These are phyloP conservation scores for Colistium nudipinnis DNA, from an alignment of 2,113 vertebrate species.

Conservation along the genomic window DNA sequence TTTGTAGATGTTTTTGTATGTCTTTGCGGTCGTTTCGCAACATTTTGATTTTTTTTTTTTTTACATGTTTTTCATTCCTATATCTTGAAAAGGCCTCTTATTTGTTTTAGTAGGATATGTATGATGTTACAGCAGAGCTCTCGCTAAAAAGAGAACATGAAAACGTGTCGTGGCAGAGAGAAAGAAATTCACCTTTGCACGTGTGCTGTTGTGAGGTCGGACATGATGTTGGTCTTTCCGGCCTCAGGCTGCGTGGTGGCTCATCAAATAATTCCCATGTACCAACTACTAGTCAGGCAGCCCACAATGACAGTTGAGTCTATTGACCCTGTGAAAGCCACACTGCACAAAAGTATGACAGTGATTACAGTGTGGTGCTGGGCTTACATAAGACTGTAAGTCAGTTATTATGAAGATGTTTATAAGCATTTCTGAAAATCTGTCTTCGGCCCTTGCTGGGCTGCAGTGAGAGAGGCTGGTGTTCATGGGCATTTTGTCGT, in stretches of 20 bases:
- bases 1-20: not conserved
- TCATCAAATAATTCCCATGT: conserved; percentile 53
- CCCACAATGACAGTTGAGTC: conserved; percentile 34
- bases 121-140: conserved; percentile 4
- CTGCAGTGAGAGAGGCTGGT: conserved; percentile 10
- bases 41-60: not conserved
- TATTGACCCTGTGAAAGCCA: conserved; percentile 43
- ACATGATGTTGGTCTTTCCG: conserved; percentile 53
- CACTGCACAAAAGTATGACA: conserved; percentile 49
- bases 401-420: conserved; percentile 59
- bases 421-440: conserved; percentile 63
- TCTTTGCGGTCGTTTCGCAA: not conserved
- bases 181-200: conserved; percentile 19
- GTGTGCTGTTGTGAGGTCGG: conserved; percentile 8
- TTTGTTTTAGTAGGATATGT: not conserved
- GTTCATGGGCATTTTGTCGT: conserved; percentile 20
- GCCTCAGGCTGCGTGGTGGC: conserved; percentile 28
- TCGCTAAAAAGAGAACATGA: not conserved
- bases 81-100: not conserved
- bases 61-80: not conserved
- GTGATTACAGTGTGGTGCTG: conserved; percentile 37
- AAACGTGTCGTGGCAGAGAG: not conserved
- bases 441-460: conserved; percentile 25
- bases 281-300: conserved; percentile 30
- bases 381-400: conserved; percentile 62